Evolutionary conservation across 2,888 invertebrate species (phyloP).

Genomic region (Dynastes tityus): DNA sequence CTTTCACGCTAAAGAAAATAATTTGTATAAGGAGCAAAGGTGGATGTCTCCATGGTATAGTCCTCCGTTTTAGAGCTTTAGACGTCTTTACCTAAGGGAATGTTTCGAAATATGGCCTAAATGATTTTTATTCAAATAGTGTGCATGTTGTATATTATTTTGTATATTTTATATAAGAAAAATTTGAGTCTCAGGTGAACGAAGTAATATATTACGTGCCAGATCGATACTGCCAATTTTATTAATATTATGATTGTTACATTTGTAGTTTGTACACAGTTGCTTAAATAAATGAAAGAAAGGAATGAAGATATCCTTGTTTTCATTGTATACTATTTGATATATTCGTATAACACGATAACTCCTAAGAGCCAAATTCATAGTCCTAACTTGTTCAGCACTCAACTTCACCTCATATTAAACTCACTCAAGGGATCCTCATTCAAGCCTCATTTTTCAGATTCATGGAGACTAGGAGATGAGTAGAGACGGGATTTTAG

Average conservation of each 20-base stretch:
- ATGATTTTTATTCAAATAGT: constrained; percentile 17
- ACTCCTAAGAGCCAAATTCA: too few relatives aligned
- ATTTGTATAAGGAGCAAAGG: constrained; percentile 65
- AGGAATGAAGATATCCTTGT: neutral
- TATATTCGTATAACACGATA: too few relatives aligned
- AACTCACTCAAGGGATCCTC: too few relatives aligned
- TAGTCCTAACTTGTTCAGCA: too few relatives aligned
- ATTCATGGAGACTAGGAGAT: too few relatives aligned
- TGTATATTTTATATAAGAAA: neutral
- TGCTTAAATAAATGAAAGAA: constrained; percentile 27
- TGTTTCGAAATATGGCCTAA: constrained; percentile 21
- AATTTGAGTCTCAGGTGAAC: constrained; percentile 46
- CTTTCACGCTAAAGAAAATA: constrained; percentile 52
- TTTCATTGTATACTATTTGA: too few relatives aligned
- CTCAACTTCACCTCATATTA: too few relatives aligned
- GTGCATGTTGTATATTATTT: constrained; percentile 17
- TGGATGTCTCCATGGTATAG: constrained; percentile 73
- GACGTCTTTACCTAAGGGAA: constrained; percentile 29
- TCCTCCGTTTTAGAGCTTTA: constrained; percentile 50
- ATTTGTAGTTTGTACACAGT: constrained; percentile 50
- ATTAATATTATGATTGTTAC: constrained; percentile 44
- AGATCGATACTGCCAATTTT: constrained; percentile 51
- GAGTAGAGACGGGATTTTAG: too few relatives aligned
- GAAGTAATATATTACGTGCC: constrained; percentile 47
- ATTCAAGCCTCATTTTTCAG: too few relatives aligned